Evolutionary conservation across 1,140 invertebrate species (phyloP).

Genomic region (Drosophila jambulina): DNA sequence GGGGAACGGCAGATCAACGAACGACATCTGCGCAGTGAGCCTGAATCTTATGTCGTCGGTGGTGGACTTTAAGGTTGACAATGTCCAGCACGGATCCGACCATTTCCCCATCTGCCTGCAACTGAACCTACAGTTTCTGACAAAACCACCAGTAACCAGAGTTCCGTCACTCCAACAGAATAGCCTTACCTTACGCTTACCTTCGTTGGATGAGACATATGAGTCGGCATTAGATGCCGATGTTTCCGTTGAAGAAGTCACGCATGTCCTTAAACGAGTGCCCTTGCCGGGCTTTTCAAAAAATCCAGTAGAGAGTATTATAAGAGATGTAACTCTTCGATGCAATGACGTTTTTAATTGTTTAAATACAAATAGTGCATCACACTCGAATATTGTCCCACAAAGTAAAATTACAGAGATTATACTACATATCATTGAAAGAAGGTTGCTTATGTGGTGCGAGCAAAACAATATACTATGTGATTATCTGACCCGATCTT

Average conservation of each 20-base stretch:
- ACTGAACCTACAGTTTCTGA: not conserved
- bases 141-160: not conserved
- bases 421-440: not conserved
- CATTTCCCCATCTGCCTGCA: constrained; percentile 27
- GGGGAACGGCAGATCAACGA: constrained; percentile 14
- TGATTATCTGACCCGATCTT: not conserved
- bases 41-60: constrained; percentile 3
- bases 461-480: not conserved
- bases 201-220: not conserved
- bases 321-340: not conserved
- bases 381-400: not conserved
- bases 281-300: not conserved
- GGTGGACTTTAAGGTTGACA: constrained; percentile 16
- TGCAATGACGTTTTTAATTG: constrained; percentile 2
- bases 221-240: not conserved
- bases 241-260: not conserved
- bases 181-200: not conserved
- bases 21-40: constrained; percentile 22
- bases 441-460: constrained; percentile 13
- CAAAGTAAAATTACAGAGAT: not conserved
- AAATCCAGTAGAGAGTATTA: not conserved
- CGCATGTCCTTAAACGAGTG: not conserved
- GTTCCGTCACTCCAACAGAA: not conserved
- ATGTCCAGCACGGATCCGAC: constrained; percentile 17
- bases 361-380: not conserved